These are phyloP conservation scores for Drosophila multiciliata DNA, from an alignment of 2,888 invertebrate genomes.

Conservation along the genomic window DNA sequence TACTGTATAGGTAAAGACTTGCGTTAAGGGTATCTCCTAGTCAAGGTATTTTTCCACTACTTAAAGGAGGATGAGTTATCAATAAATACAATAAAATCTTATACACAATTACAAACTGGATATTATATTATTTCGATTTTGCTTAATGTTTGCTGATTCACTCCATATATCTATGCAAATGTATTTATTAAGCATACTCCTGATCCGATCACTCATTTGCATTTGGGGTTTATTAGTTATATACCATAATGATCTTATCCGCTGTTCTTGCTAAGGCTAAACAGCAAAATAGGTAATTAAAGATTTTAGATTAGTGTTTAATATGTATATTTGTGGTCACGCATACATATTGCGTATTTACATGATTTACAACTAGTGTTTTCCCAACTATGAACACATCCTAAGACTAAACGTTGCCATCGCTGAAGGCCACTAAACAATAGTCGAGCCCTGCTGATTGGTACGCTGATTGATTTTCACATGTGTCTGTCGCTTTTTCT, in stretches of 20 bases:
- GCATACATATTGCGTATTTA: conserved; percentile 14
- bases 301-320: conserved; percentile 5
- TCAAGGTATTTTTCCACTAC: not conserved
- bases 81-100: conserved; percentile 5
- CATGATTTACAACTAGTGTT: conserved; percentile 31
- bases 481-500: conserved; percentile 92
- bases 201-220: not conserved
- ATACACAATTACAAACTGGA: not conserved
- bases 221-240: not conserved
- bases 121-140: too few species aligned
- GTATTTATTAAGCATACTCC: not conserved
- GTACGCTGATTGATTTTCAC: conserved; percentile 91
- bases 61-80: not conserved
- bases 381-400: conserved; percentile 10
- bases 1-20: not conserved
- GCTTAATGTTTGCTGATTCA: not conserved
- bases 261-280: not conserved
- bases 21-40: not conserved
- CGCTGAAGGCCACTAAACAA: conserved; percentile 79
- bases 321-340: conserved; percentile 25
- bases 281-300: not conserved
- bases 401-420: conserved; percentile 32
- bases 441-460: conserved; percentile 90
- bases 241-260: not conserved
- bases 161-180: not conserved